phyloP scores from a whole-genome alignment of 1,140 invertebrate species.

The Drosophila sucinea region DNA sequence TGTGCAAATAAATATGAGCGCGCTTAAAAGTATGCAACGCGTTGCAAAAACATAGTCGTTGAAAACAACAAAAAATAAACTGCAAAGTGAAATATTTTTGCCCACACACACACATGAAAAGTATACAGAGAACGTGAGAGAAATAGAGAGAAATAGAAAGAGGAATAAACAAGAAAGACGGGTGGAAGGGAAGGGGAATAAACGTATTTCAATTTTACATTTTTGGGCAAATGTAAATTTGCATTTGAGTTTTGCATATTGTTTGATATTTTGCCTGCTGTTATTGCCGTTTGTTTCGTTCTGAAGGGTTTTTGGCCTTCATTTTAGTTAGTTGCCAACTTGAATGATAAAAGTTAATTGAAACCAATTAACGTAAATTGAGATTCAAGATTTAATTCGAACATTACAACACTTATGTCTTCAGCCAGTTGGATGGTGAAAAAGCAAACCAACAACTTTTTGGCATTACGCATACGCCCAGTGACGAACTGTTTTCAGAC shows the following conservation, averaged over 20 bases:
- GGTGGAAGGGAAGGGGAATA: neutral
- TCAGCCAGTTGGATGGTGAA: neutral
- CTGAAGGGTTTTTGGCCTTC: neutral
- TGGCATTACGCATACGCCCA: neutral
- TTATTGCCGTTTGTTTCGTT: neutral
- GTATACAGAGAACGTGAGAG: neutral
- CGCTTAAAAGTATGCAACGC: slow-evolving; percentile 54
- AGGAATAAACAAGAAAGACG: neutral
- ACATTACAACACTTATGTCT: neutral
- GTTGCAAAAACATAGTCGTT: slow-evolving; percentile 25
- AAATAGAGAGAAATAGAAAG: neutral
- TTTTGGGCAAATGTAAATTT: slow-evolving; percentile 11
- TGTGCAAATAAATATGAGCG: slow-evolving; percentile 64
- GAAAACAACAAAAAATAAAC: slow-evolving; percentile 13
- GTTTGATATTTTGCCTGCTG: slow-evolving; percentile 3
- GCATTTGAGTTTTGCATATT: slow-evolving; percentile 3
- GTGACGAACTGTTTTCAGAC: neutral
- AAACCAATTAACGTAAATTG: slow-evolving; percentile 7
- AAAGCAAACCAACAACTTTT: neutral
- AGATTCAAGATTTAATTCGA: neutral
- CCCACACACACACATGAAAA: slow-evolving; percentile 7
- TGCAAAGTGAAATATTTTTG: slow-evolving; percentile 41
- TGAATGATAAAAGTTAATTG: slow-evolving; percentile 5
- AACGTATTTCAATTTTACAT: slow-evolving; percentile 26
- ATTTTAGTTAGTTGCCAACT: slow-evolving; percentile 1